Percentiles rank a stretch among this genome's conserved stretches.
Evolutionary conservation across 2,797 vertebrate species (phyloP).

Genomic region (Danio albolineatus): DNA sequence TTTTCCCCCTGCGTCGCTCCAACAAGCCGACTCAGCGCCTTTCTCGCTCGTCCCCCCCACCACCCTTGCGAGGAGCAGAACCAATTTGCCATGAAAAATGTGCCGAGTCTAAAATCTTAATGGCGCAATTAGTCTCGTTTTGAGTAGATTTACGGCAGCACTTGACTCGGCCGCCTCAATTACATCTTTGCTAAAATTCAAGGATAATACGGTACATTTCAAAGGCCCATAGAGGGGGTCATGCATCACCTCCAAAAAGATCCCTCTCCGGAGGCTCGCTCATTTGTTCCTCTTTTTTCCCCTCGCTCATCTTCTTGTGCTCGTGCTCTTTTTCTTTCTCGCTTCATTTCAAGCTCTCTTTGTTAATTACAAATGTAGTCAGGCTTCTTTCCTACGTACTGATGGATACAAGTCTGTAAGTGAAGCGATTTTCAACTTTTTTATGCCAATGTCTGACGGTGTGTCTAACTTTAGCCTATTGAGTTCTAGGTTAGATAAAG

Average conservation of each 20-base stretch:
- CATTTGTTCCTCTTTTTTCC: constrained; percentile 34
- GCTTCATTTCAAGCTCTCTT: not conserved
- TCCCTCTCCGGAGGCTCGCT: constrained; percentile 26
- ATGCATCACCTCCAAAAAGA: constrained; percentile 47
- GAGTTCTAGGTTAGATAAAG: not conserved
- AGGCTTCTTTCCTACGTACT: not conserved
- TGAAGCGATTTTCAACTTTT: not conserved
- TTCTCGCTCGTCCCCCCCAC: constrained; percentile 27
- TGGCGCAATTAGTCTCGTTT: constrained; percentile 73
- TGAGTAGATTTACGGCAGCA: constrained; percentile 70
- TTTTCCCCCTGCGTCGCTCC: constrained; percentile 64
- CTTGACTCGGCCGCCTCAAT: constrained; percentile 61
- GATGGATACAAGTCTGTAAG: not conserved
- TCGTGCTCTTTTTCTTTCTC: not conserved
- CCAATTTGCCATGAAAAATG: constrained; percentile 70
- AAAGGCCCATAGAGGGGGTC: constrained; percentile 39
- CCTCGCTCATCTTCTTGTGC: not conserved
- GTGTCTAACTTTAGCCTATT: not conserved
- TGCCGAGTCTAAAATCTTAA: constrained; percentile 70
- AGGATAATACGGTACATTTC: constrained; percentile 62
- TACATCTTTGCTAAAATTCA: constrained; percentile 68
- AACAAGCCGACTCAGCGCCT: constrained; percentile 78
- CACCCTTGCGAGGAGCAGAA: constrained; percentile 56
- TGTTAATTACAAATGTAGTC: constrained; percentile 10
- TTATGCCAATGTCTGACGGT: not conserved